Evolutionary conservation across 2,113 vertebrate genomes (phyloP), one percentile per base, ranked within the genome.

Genomic region (Pseudois nayaur): DNA sequence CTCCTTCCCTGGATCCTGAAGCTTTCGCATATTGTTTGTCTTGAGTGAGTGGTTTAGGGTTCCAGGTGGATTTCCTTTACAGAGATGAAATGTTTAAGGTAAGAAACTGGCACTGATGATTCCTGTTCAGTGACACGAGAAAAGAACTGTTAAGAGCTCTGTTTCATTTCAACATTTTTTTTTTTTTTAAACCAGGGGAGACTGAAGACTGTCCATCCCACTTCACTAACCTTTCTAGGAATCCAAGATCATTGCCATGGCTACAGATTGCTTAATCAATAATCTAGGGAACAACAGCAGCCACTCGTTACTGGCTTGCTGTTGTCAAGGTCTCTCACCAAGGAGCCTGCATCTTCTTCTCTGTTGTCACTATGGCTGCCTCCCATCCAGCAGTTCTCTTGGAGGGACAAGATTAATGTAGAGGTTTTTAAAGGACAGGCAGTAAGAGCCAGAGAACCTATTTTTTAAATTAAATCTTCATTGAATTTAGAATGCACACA

Each of bases 231-330:
- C 64, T 95, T 90, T 96, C 62, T 19, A 15, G 84, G 57, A 96
- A 93, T 85, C 85, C 87, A 96, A 95, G 62, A 95, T 76, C 52
- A 87, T 96, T 76, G 62, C 64, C 76, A 90, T 96, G 95, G 96
- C 84, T 90, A 85, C 90, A 90, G 10, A 97, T 94, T 95, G 64
- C 84, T 97, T 96, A 92, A 95, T 96, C 90, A 88, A 92, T 91
- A 94, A 59, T 57, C 74, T 60, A 62, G 76, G 90, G 94, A 92
- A 93, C 92, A 96, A 55, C 76, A 45, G 36, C 31, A 96, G 40
- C 13, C 57, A 57, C 17, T 86, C 76, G 40, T 40, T 40, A 12
- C 36, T 92, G 64, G 74, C 40, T 50, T 71, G 5, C 25, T n/a
- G 17, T 86, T 78, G 8, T 86, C 45, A 57, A 14, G 29, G 43